Evolutionary conservation across 2,888 invertebrate species (phyloP).

Genomic region (Ennomos fuscantarius): DNA sequence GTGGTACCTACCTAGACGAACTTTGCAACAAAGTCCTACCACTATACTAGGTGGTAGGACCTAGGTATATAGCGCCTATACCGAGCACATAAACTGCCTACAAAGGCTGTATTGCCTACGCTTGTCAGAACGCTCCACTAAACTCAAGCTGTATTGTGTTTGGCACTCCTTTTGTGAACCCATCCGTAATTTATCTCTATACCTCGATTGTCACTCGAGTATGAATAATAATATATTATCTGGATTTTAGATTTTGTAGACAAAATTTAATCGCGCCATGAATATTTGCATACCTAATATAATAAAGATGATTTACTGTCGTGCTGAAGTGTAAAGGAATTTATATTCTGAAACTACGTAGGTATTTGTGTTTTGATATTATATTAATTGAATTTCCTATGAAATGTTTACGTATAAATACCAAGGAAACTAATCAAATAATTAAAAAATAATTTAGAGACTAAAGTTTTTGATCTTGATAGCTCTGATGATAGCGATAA

Average conservation of each 20-base stretch:
- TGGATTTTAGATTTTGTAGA: constrained; percentile 37
- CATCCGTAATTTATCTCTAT: constrained; percentile 50
- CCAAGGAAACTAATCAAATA: too few relatives aligned
- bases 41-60: too few relatives aligned
- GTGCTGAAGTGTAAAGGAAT: constrained; percentile 11
- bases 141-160: constrained; percentile 60
- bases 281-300: constrained; percentile 28
- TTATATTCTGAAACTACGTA: constrained; percentile 1
- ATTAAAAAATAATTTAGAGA: too few relatives aligned
- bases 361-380: constrained; percentile 21
- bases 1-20: too few relatives aligned
- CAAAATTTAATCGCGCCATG: constrained; percentile 28
- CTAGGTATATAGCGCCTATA: constrained; percentile 37
- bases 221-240: constrained; percentile 39
- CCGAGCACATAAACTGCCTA: constrained; percentile 63
- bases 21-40: too few relatives aligned
- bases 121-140: constrained; percentile 55
- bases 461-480: too few relatives aligned
- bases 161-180: constrained; percentile 63
- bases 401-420: background rate
- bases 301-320: constrained; percentile 23
- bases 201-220: constrained; percentile 47
- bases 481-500: too few relatives aligned
- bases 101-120: constrained; percentile 65
- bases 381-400: constrained; percentile 19